phyloP scores from a whole-genome alignment of 53 echinoderm and acorn worm genomes.

The Antedon mediterranea region DNA sequence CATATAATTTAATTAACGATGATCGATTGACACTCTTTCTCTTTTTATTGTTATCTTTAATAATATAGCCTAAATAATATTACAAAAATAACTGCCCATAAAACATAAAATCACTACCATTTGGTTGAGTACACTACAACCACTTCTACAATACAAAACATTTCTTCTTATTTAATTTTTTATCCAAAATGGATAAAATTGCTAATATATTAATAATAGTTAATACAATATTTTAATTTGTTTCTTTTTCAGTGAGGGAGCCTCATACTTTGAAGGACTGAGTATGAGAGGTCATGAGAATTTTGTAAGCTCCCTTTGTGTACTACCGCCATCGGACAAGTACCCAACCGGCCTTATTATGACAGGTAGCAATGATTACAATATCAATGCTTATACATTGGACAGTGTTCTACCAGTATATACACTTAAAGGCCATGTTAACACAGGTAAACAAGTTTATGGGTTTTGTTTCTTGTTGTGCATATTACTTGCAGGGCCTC shows the following conservation, averaged over 20 bases:
- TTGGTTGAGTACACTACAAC: too few relatives aligned
- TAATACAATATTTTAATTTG: too few relatives aligned
- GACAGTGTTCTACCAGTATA: conserved; percentile 72
- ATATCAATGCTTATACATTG: conserved; percentile 70
- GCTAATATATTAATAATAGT: too few relatives aligned
- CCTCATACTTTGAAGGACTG: conserved; percentile 44
- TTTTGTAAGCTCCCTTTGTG: conserved; percentile 69
- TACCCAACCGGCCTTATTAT: conserved; percentile 64
- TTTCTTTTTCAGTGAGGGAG: conserved; percentile 11
- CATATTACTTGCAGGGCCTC: not conserved
- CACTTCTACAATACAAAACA: too few relatives aligned
- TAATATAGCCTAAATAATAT: too few relatives aligned
- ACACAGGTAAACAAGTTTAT: conserved; percentile 55
- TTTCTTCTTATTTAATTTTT: too few relatives aligned
- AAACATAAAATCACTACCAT: too few relatives aligned
- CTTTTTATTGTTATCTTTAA: too few relatives aligned
- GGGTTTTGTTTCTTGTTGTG: not conserved
- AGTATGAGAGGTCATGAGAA: conserved; percentile 88
- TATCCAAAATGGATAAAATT: too few relatives aligned
- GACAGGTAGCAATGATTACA: conserved; percentile 87
- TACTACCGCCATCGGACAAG: conserved; percentile 73
- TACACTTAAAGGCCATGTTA: conserved; percentile 54
- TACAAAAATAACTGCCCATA: too few relatives aligned
- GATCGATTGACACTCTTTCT: too few relatives aligned
- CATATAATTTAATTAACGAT: too few relatives aligned